Evolutionary conservation across 2,888 invertebrate species (phyloP).

Genomic region (Nycteola revayana): DNA sequence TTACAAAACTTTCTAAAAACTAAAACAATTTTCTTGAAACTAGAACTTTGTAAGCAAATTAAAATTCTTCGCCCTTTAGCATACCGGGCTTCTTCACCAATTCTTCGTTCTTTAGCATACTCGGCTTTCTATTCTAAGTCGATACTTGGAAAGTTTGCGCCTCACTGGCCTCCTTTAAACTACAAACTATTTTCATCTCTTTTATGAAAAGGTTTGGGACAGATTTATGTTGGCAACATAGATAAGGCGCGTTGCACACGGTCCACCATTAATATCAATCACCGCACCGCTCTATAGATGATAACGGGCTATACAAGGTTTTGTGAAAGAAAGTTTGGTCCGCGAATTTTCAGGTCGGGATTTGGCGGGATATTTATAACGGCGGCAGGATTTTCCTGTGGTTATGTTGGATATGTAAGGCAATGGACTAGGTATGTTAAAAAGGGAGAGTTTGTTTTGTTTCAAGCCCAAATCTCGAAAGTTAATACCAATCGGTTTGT

Average conservation of each 20-base stretch:
- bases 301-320: slow-evolving; percentile 62
- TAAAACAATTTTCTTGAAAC: too few relatives aligned
- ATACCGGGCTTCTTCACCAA: too few relatives aligned
- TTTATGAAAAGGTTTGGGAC: slow-evolving; percentile 42
- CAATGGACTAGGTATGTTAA: too few relatives aligned
- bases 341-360: slow-evolving; percentile 20
- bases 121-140: too few relatives aligned
- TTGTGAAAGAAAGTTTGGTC: slow-evolving; percentile 32
- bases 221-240: slow-evolving; percentile 52
- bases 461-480: too few relatives aligned
- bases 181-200: slow-evolving; percentile 41
- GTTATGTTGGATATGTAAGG: too few relatives aligned
- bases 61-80: too few relatives aligned
- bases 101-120: too few relatives aligned
- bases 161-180: slow-evolving; percentile 27
- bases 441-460: too few relatives aligned
- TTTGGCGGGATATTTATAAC: slow-evolving; percentile 10
- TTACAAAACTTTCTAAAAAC: too few relatives aligned
- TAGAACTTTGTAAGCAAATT: too few relatives aligned
- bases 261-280: slow-evolving; percentile 71
- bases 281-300: slow-evolving; percentile 54
- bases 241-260: slow-evolving; percentile 55
- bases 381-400: not conserved
- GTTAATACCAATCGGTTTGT: too few relatives aligned
- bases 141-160: slow-evolving; percentile 7